These are phyloP conservation scores for Meloidogyne floridensis DNA, from an alignment of 1,140 invertebrate species.

Conservation along the genomic window DNA sequence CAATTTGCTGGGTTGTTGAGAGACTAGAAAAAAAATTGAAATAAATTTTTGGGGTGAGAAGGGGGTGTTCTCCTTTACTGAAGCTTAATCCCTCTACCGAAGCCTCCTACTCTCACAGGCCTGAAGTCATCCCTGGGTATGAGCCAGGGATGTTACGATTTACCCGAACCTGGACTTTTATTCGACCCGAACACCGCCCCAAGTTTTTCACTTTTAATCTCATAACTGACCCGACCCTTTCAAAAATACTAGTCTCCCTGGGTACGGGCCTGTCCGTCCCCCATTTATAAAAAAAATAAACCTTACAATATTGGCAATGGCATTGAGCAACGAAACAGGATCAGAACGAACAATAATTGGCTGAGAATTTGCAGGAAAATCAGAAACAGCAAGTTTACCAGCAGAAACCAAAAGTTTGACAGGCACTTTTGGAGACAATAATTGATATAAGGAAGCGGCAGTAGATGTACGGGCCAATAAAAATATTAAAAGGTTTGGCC, in stretches of 20 bases:
- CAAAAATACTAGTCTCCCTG: no score
- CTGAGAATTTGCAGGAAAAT: constrained; percentile 3
- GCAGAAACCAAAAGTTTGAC: constrained; percentile 53
- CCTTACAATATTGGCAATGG: constrained; percentile 54
- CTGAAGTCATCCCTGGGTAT: no score
- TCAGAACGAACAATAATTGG: constrained; percentile 45
- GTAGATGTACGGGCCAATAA: constrained; percentile 58
- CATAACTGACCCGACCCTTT: no score
- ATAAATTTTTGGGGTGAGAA: no score
- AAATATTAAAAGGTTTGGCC: constrained; percentile 58
- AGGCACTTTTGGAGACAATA: constrained; percentile 53
- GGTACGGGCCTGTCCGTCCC: no score
- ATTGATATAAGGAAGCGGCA: constrained; percentile 43
- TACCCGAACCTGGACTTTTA: no score
- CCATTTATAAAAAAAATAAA: constrained; percentile 32
- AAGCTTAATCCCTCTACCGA: no score
- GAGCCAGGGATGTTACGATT: no score
- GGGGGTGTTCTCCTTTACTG: no score
- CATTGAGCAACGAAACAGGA: constrained; percentile 59
- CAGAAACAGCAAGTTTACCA: constrained; percentile 53
- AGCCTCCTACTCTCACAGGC: no score
- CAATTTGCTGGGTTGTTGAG: constrained; percentile 62
- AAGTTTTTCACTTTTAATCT: no score
- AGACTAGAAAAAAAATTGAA: constrained; percentile 37
- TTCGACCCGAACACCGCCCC: no score